Evolutionary conservation across 2,113 vertebrate genomes (phyloP).

Genomic region (Leptosomus discolor): DNA sequence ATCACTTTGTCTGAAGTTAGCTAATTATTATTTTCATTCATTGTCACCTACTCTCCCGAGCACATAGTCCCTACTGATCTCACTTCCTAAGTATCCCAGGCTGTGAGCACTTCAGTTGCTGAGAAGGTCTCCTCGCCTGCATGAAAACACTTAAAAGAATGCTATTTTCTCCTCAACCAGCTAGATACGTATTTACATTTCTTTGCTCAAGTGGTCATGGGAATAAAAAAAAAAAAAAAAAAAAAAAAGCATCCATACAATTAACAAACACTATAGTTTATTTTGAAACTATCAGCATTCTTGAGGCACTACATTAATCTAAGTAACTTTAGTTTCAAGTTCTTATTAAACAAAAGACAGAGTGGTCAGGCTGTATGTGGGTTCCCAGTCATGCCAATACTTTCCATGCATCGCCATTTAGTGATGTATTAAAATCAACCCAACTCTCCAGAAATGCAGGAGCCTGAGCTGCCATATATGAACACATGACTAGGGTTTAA

Average conservation of each 20-base stretch:
- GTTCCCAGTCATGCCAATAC: background rate
- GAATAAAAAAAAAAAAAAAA: background rate
- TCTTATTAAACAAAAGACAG: background rate
- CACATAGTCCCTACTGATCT: background rate
- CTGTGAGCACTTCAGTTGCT: background rate
- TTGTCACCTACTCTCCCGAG: background rate
- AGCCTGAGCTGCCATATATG: background rate
- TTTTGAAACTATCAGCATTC: background rate
- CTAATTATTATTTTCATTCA: background rate
- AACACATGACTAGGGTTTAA: background rate
- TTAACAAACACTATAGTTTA: background rate
- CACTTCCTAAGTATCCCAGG: background rate
- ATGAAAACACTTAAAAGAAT: background rate
- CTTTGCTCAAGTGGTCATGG: background rate
- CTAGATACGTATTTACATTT: background rate
- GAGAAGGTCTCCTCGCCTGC: background rate
- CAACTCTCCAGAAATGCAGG: background rate
- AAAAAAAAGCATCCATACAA: background rate
- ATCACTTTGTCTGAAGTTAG: background rate
- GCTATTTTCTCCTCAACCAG: background rate
- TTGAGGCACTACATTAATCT: background rate
- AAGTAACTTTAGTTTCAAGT: background rate
- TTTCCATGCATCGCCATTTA: background rate
- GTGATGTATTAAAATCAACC: background rate
- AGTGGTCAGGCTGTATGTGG: background rate